phyloP scores from a whole-genome alignment of 2,888 invertebrate species.

The Hypomecis punctinalis region DNA sequence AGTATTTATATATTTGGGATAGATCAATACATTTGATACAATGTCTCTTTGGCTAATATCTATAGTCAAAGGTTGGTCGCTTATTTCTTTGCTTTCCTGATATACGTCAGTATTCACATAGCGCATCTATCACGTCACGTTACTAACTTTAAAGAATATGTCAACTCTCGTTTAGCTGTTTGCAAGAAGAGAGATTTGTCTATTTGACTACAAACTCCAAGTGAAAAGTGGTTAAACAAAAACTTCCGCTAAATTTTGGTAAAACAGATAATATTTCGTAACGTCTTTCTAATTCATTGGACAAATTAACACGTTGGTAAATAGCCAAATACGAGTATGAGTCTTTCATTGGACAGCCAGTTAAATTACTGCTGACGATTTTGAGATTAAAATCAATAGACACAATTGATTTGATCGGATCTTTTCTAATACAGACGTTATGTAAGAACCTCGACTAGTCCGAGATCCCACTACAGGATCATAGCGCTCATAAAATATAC shows the following conservation, averaged over 20 bases:
- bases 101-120: too few relatives aligned
- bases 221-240: slow-evolving; percentile 30
- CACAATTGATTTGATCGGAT: background rate
- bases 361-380: background rate
- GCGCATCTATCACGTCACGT: too few relatives aligned
- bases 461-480: too few relatives aligned
- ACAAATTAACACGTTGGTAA: slow-evolving; percentile 2
- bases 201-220: slow-evolving; percentile 18
- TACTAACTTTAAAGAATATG: slow-evolving; percentile 13
- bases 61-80: too few relatives aligned
- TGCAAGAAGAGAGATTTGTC: slow-evolving; percentile 30
- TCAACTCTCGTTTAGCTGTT: slow-evolving; percentile 25
- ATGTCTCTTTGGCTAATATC: too few relatives aligned
- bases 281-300: slow-evolving; percentile 20
- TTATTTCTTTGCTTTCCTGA: too few relatives aligned
- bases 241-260: slow-evolving; percentile 20
- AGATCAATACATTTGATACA: too few relatives aligned
- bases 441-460: background rate
- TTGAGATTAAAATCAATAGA: slow-evolving; percentile 1
- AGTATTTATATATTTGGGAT: too few relatives aligned
- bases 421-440: background rate
- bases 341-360: background rate
- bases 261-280: slow-evolving; percentile 14
- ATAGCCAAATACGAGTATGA: background rate
- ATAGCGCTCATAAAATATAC: too few relatives aligned